Conservation (phyloP, 2,888 invertebrate genomes). For the Drosophila maculinotata region DNA sequence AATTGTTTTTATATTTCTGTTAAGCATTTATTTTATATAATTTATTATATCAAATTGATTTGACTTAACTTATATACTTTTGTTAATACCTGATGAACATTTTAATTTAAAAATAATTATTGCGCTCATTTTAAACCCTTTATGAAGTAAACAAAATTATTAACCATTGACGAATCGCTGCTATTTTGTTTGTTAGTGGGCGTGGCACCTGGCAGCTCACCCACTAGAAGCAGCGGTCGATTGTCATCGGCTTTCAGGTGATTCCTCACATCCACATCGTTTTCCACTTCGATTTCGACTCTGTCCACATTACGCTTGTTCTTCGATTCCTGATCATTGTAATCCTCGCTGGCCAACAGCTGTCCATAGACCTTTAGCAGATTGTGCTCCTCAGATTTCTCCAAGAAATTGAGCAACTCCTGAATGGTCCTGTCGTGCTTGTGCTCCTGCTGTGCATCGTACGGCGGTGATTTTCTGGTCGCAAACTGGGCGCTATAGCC, state of each 20-base stretch:
- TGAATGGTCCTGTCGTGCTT: slow-evolving; percentile 64
- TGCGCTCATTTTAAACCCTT: slow-evolving; percentile 47
- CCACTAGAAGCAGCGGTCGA: slow-evolving; percentile 36
- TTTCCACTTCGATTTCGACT: slow-evolving; percentile 13
- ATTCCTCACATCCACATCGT: not conserved
- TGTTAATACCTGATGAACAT: too few species aligned
- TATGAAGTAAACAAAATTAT: slow-evolving; percentile 60
- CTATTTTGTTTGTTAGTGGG: slow-evolving; percentile 7
- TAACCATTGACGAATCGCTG: slow-evolving; percentile 14
- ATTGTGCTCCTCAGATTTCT: slow-evolving; percentile 57
- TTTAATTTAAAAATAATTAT: too few species aligned
- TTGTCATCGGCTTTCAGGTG: slow-evolving; percentile 10
- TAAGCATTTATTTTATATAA: too few species aligned
- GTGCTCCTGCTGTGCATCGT: slow-evolving; percentile 54
- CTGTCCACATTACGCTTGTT: slow-evolving; percentile 25
- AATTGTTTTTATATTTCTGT: too few species aligned
- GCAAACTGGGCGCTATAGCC: slow-evolving; percentile 55
- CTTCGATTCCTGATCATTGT: slow-evolving; percentile 14
- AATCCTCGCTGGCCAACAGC: slow-evolving; percentile 35
- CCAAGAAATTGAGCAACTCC: slow-evolving; percentile 56
- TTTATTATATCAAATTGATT: too few species aligned
- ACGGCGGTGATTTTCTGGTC: slow-evolving; percentile 61
- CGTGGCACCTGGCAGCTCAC: slow-evolving; percentile 6
- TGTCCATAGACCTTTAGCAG: slow-evolving; percentile 51
- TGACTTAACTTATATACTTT: too few species aligned